phyloP scores from a whole-genome alignment of 2,888 invertebrate genomes.

The Ichneumoninae sp. region DNA sequence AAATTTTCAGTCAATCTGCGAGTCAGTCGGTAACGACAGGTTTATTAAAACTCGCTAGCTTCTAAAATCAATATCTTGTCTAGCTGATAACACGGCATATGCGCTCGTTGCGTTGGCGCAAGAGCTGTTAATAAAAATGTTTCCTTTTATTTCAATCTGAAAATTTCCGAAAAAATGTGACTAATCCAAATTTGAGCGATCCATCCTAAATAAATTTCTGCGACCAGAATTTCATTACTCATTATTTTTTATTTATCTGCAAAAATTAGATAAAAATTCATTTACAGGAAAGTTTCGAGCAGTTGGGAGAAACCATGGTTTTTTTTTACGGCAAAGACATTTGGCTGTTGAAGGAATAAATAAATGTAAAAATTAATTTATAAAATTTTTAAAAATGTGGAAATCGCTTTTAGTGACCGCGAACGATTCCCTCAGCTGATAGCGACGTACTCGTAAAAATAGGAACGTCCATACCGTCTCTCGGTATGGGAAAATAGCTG shows the following conservation, averaged over 20 bases:
- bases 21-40: background rate
- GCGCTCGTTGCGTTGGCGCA: too few relatives aligned
- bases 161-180: too few relatives aligned
- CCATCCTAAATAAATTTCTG: too few relatives aligned
- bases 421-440: background rate
- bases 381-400: background rate
- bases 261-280: background rate
- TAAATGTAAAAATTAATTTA: background rate
- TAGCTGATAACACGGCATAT: too few relatives aligned
- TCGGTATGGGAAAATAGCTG: background rate
- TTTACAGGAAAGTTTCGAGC: background rate
- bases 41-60: background rate
- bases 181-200: background rate
- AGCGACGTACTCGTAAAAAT: slow-evolving; percentile 29
- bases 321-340: too few relatives aligned
- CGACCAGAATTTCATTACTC: background rate
- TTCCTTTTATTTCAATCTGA: too few relatives aligned
- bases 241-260: too few relatives aligned
- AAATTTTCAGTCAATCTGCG: background rate
- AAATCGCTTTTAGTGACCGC: background rate
- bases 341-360: background rate
- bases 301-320: too few relatives aligned
- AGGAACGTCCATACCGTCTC: slow-evolving; percentile 21
- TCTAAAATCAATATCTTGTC: too few relatives aligned
- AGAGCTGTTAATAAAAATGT: too few relatives aligned